A percentile compares a stretch with the other conserved stretches of the same genome.
phyloP scores from a whole-genome alignment of 2,888 invertebrate species.

The Drepana falcataria region DNA sequence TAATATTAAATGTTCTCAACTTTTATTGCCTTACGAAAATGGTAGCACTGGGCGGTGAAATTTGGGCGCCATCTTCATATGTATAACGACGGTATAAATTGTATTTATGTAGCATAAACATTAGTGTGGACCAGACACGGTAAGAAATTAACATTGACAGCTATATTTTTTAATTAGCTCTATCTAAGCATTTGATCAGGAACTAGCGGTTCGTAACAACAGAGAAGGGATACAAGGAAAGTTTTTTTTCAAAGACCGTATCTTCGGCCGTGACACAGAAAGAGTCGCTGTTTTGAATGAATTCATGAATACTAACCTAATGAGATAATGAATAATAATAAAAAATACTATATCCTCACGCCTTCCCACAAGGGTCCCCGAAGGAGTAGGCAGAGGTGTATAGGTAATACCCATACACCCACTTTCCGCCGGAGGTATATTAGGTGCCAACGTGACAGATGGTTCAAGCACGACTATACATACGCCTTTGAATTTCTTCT shows the following conservation, averaged over 20 bases:
- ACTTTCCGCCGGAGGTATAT: too few species aligned
- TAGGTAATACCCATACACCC: too few species aligned
- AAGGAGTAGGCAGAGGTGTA: too few species aligned
- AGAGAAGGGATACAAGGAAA: neutral
- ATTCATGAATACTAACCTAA: too few species aligned
- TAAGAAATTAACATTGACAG: neutral
- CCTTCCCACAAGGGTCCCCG: too few species aligned
- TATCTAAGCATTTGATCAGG: neutral
- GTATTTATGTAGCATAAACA: neutral
- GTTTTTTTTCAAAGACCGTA: neutral
- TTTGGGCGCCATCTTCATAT: neutral
- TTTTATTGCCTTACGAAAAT: neutral
- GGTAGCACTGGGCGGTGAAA: neutral
- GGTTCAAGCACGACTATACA: too few species aligned
- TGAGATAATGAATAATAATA: too few species aligned
- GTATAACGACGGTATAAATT: neutral
- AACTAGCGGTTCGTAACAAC: neutral
- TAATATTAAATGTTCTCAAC: slow-evolving; percentile 3
- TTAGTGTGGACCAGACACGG: neutral
- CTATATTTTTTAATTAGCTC: neutral
- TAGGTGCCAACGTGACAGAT: too few species aligned
- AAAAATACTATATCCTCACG: too few species aligned
- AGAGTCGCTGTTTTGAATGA: too few species aligned
- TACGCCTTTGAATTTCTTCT: too few species aligned
- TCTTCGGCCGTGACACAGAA: too few species aligned